Base-by-base conservation (phyloP, 2,888 invertebrate species). In the Spodoptera littoralis region DNA sequence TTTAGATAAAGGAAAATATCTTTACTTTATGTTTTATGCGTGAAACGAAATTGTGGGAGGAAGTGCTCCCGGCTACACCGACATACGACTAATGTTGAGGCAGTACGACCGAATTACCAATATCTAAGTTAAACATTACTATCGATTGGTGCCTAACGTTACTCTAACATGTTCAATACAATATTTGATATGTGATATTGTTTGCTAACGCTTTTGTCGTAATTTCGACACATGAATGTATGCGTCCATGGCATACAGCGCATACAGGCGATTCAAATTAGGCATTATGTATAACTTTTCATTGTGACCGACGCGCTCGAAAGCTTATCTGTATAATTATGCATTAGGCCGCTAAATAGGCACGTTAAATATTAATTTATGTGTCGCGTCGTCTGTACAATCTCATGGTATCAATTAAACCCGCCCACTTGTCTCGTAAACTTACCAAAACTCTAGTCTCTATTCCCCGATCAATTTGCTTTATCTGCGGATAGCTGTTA, bases 401-500 rank as follows among this genome's bases (percentile, higher is more conserved):
- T 91, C 92, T 90, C 86, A 72, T 77, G 81, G 83, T 86, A 91
- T 92, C 91, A 93, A 91, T 92, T 93, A 92, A 86, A 81, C 77
- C 79, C 88, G 82, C 93, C 93, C 90, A 93, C 92, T 86, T 86
- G 79, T 81, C 85, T 81, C 88, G 86, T 91, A 90, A 89, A 90
- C 86, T 86, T 84, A 87, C 87, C 85, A 83, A 87, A 89, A 87
- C 81, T 82, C 79, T 81, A 81, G 82, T 77, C 77, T 83, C 81
- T 86, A 85, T 86, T 81, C 83, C 82, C 81, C 90, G 91, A 93
- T 93, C 93, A 93, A 93, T 93, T 93, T 91, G 90, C 84, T 90
- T 93, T 94, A 94, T 94, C 94, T 91, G 65, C 77, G 82, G 81
- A 83, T 82, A 83, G 84, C 83, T 88, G 87, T 91, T 94, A 93